These are phyloP conservation scores for Kryptopterus vitreolus DNA, from an alignment of 2,797 vertebrate species.

Conservation along the genomic window DNA sequence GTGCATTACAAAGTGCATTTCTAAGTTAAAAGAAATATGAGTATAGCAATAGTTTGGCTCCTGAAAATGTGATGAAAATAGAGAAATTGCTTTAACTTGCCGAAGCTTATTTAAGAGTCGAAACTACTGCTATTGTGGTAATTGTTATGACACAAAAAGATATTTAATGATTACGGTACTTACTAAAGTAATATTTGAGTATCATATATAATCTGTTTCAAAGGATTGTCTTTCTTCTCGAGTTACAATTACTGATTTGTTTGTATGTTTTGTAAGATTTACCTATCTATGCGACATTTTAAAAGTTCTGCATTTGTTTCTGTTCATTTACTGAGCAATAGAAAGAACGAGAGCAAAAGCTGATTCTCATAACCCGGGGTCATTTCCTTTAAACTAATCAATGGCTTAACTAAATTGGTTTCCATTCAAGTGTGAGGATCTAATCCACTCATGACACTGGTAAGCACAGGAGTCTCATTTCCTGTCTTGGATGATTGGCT, in stretches of 20 bases:
- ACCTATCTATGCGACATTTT: neutral
- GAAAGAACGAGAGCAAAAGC: slow-evolving; percentile 11
- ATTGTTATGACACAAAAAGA: too few species aligned
- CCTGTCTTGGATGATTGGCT: slow-evolving; percentile 38
- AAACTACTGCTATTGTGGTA: neutral
- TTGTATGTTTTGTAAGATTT: neutral
- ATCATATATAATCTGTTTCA: neutral
- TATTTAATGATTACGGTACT: neutral
- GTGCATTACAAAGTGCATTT: neutral
- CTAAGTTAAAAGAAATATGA: slow-evolving; percentile 10
- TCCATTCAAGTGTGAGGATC: slow-evolving; percentile 51
- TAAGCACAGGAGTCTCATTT: slow-evolving; percentile 57
- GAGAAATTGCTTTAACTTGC: neutral
- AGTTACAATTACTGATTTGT: too few species aligned
- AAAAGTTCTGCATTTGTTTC: neutral
- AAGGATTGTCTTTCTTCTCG: too few species aligned
- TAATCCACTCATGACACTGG: slow-evolving; percentile 45
- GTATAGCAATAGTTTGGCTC: neutral
- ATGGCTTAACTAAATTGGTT: slow-evolving; percentile 25
- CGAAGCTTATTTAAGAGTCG: neutral
- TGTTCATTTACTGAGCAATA: neutral
- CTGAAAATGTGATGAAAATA: neutral
- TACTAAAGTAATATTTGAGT: neutral
- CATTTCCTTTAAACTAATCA: slow-evolving; percentile 39
- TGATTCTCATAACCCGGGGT: neutral